Conservation (phyloP, 2,888 invertebrate species). For the Melipona bicolor region DNA sequence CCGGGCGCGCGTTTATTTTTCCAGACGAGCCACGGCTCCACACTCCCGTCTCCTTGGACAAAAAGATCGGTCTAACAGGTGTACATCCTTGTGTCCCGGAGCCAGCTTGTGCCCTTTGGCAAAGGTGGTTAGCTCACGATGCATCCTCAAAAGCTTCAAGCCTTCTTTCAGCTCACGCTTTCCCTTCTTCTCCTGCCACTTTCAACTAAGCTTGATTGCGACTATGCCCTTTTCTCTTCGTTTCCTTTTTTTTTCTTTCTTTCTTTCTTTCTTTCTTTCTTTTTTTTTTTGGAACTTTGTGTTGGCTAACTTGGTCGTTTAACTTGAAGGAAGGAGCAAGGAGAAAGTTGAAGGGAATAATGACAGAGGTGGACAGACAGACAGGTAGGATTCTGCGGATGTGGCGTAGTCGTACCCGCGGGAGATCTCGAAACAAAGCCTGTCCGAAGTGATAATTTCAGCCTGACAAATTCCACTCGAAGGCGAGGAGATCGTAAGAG, state of each 20-base stretch:
- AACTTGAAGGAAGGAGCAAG: conserved; percentile 61
- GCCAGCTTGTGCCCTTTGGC: conserved; percentile 19
- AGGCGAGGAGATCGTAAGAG: conserved; percentile 2
- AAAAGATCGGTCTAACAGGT: conserved; percentile 55
- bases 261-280: rapidly evolving
- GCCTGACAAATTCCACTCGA: conserved; percentile 26
- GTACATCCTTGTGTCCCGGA: conserved; percentile 47
- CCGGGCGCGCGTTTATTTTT: conserved; percentile 60
- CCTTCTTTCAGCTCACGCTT: conserved; percentile 39
- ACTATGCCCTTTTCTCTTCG: conserved; percentile 66
- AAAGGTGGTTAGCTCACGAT: conserved; percentile 9
- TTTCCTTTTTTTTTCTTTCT: too few relatives aligned
- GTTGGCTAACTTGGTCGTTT: conserved; percentile 73
- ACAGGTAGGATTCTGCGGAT: conserved; percentile 18
- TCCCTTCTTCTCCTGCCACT: conserved; percentile 12
- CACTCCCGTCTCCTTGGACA: conserved; percentile 3
- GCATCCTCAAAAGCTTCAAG: conserved; percentile 22
- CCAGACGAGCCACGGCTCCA: conserved; percentile 16
- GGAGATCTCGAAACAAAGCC: conserved; percentile 54
- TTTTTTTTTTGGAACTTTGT: conserved; percentile 40
- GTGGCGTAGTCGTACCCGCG: conserved; percentile 37
- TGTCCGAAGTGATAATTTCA: conserved; percentile 54
- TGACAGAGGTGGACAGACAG: neutral
- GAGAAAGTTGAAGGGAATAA: conserved; percentile 21
- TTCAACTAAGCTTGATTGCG: conserved; percentile 73